Evolutionary conservation across 1,140 invertebrate species (phyloP).

Genomic region (Sitobion miscanthi): DNA sequence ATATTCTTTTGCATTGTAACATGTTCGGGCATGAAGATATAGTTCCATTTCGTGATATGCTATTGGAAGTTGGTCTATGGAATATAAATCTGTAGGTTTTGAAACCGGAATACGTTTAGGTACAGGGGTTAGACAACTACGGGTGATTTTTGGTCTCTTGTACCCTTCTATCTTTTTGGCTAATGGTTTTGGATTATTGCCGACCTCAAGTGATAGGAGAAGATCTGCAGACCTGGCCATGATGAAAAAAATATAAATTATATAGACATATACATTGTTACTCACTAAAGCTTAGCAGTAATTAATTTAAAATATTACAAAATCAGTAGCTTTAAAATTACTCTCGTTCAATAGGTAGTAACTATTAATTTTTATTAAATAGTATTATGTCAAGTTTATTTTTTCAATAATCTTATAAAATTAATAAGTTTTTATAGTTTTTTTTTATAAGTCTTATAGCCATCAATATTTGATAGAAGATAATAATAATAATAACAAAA

Average conservation of each 20-base stretch:
- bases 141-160: not conserved
- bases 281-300: no score
- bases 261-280: no score
- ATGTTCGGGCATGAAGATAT: conserved; percentile 84
- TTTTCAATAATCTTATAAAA: no score
- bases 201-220: not conserved
- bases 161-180: conserved; percentile 58
- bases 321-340: no score
- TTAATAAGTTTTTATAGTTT: no score
- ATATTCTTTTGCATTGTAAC: conserved; percentile 92
- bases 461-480: not conserved
- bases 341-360: no score
- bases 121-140: not conserved
- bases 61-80: conserved; percentile 22
- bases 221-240: conserved; percentile 36
- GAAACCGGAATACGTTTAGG: not conserved
- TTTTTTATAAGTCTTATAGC: no score
- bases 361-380: no score
- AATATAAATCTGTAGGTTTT: not conserved
- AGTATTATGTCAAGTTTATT: no score
- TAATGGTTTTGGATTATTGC: conserved; percentile 23
- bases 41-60: conserved; percentile 14
- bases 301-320: no score
- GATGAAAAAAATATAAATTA: not conserved
- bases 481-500: not conserved